Evolutionary conservation across 2,797 vertebrate genomes (phyloP), one percentile per base, ranked within the genome.

Genomic region (Neomorphus geoffroyi): DNA sequence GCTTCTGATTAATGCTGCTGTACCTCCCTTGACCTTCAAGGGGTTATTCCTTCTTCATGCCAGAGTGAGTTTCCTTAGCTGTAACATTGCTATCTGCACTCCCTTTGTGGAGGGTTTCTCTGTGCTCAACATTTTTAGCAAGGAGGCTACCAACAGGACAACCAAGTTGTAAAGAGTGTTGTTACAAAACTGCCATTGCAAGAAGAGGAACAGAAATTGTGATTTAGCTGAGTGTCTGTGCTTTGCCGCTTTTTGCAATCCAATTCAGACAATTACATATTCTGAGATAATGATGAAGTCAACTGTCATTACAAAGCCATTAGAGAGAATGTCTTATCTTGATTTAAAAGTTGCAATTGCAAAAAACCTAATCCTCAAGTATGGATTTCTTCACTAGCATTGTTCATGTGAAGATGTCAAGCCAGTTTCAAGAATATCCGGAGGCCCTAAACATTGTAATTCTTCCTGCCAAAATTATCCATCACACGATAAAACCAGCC

Each of bases 271-370:
- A 81, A 65, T 50, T 94, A 73, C 11, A 35, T 45, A 77, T 92
- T 66, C 48, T 62, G 64, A 93, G 64, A 45, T 37, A 79, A 88
- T 15, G 50, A 81, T 60, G 54, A 92, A 86, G 58, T 86, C 81
- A 94, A 43, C 61, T 92, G 54, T 90, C 93, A 85, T 82, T 94
- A 56, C 60, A 86, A 79, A 15, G 46, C 45, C 51, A 79, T 75
- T 66, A 88, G 33, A 75, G 28, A 86, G 51, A 88, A 79, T 41
- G n/a, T 14, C 33, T 88, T 75, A 82, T 90, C 94, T 90, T 79
- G 77, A 93, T 90, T 79, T 84, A 32, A 37, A 88, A 91, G 39
- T 37, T 72, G 24, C 45, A 75, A 12, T 72, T 88, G 65, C 66
- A 84, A 79, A 83, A 45, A 18, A 85, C 3, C 17, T 65, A 64